Base-by-base conservation (phyloP, 2,888 invertebrate species). In the Caenorhabditis sp. region DNA sequence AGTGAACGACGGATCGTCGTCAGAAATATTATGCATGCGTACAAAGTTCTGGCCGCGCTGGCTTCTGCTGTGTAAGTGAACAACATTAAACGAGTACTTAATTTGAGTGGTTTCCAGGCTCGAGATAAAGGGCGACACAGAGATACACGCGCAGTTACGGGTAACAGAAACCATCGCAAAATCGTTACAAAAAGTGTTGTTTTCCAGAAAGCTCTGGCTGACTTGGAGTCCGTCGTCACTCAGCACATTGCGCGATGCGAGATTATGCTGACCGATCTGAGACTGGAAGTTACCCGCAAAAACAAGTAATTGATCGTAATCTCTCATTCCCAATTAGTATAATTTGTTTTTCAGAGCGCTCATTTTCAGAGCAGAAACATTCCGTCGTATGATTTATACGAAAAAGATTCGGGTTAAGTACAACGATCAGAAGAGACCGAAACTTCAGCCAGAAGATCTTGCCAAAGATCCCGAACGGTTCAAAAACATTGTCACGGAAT, bases 311-410 rank as follows among this genome's bases (percentile, higher is more conserved):
- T 11, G 11, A 13, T 7, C 24, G 8, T 22, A 9, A 22, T 24
- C 17, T 24, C 13, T 17, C 4, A 27, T 11, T 17, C 13, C n/a
- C n/a, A n/a, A n/a, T n/a, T n/a, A n/a, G n/a, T n/a, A n/a, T n/a
- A n/a, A 17, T 30, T 30, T 3, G 0, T 6, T n/a, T 43, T 56
- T 37, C 55, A 65, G 65, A 37, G 52, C 52, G 1, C 5, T 70
- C 6, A 59, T 70, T 2, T 59, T 59, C 35, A 53, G 22, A 7
- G 30, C 39, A 2, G 22, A 20, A 1, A 26, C 59, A 9, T 70
- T 70, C 27, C 70, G 70, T 0, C 52, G 53, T 4, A 70, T 70
- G 52, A 17, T 70, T 2, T 70, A 70, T 43, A 37, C 70, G 7
- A 35, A 17, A 9, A 58, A 59, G 45, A 52, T 59, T 8, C 41